Conservation (phyloP, 2,113 vertebrate genomes). For the Platichthys stellatus region DNA sequence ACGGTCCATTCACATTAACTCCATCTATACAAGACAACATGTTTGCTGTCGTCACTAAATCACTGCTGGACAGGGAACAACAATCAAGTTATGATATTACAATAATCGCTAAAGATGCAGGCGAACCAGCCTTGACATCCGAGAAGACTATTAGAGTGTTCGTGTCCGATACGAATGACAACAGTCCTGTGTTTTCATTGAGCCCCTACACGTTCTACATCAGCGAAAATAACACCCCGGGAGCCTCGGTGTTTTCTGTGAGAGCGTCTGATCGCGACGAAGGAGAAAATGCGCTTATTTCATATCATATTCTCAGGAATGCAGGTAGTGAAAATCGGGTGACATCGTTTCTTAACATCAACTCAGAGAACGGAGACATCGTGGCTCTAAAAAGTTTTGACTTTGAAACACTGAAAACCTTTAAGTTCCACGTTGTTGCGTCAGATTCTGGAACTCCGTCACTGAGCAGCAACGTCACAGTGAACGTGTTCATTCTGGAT, state of each 20-base stretch:
- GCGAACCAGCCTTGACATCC: conserved; percentile 67
- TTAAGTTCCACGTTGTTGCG: conserved; percentile 57
- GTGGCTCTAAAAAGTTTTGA: conserved; percentile 68
- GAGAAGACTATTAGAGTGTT: conserved; percentile 68
- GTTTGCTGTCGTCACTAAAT: conserved; percentile 76
- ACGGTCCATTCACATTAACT: conserved; percentile 70
- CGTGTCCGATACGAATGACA: conserved; percentile 77
- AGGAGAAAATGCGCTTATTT: conserved; percentile 58
- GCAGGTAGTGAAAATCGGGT: conserved; percentile 34
- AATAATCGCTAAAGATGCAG: conserved; percentile 73
- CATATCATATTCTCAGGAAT: conserved; percentile 64
- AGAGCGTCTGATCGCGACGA: conserved; percentile 55
- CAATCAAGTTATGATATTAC: conserved; percentile 67
- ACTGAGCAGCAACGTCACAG: conserved; percentile 48
- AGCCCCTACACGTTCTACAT: conserved; percentile 64
- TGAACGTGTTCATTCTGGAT: conserved; percentile 68
- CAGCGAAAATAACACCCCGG: conserved; percentile 69
- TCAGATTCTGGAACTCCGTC: conserved; percentile 54
- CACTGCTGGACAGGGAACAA: conserved; percentile 76
- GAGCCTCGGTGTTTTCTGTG: conserved; percentile 56
- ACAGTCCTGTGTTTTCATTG: conserved; percentile 62
- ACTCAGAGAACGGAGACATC: conserved; percentile 58
- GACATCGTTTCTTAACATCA: conserved; percentile 66
- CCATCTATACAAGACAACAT: conserved; percentile 74
- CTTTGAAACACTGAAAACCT: conserved; percentile 64